Evolutionary conservation across 2,797 vertebrate species (phyloP).

Genomic region (Eidolon dupreanum): DNA sequence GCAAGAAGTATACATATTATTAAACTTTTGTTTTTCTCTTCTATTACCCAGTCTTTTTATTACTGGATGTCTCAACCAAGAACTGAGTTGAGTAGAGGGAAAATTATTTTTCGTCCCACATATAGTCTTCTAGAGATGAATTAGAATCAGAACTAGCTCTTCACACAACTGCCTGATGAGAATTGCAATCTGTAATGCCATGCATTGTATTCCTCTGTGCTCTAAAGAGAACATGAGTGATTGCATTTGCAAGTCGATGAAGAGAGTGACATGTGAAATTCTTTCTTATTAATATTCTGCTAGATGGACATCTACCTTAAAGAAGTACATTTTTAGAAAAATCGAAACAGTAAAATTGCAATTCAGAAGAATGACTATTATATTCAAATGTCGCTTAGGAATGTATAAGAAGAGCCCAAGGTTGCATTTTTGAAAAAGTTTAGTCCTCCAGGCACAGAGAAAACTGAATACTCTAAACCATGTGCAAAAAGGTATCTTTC

Average conservation of each 20-base stretch:
- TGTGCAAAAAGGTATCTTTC: not conserved
- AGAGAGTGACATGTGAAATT: not conserved
- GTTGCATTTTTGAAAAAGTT: not conserved
- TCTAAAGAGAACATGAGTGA: constrained; percentile 23
- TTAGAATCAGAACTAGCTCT: not conserved
- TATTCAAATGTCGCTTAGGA: not conserved
- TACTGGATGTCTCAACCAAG: not conserved
- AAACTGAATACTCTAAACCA: not conserved
- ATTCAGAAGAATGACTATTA: not conserved
- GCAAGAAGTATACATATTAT: not conserved
- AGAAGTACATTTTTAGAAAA: not conserved
- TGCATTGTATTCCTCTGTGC: not conserved
- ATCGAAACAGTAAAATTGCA: constrained; percentile 27
- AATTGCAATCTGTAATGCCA: not conserved
- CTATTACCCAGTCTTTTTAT: not conserved
- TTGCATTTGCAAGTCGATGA: constrained; percentile 71
- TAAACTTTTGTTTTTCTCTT: not conserved
- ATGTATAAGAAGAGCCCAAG: not conserved
- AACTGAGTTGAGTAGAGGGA: not conserved
- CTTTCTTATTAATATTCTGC: constrained; percentile 51
- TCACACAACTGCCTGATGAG: not conserved
- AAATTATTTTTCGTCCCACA: not conserved
- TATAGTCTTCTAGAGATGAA: not conserved
- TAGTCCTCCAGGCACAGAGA: not conserved
- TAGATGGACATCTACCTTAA: constrained; percentile 42